A percentile compares a stretch with the other conserved stretches of the same genome.
Conservation (phyloP, 2,113 vertebrate genomes). For the Chinchilla lanigera region DNA sequence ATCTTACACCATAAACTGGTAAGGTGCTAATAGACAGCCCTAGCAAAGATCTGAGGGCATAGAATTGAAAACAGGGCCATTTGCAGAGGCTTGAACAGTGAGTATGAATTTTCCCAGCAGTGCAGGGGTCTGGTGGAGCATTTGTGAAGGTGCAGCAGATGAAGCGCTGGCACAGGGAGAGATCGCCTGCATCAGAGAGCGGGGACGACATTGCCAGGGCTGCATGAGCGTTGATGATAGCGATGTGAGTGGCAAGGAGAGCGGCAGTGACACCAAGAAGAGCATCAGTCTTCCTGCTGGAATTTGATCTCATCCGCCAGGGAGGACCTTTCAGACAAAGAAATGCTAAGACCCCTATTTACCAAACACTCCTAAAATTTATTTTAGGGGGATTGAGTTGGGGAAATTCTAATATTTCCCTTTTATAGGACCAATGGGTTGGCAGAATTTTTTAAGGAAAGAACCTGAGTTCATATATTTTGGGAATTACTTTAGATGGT, state of each 20-base stretch:
- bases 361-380: neutral
- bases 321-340: neutral
- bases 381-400: neutral
- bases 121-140: neutral
- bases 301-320: neutral
- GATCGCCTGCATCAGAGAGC: rapidly evolving
- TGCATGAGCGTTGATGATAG: neutral
- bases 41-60: neutral
- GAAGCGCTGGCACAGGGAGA: rapidly evolving
- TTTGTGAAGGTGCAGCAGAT: neutral
- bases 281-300: neutral
- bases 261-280: neutral
- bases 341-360: neutral
- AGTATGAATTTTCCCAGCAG: neutral
- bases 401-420: neutral
- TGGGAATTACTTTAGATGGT: too few relatives aligned
- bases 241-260: neutral
- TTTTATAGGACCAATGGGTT: neutral
- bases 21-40: neutral
- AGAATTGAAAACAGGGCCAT: neutral
- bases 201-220: rapidly evolving
- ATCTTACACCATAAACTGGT: neutral
- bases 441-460: neutral
- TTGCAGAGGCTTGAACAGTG: neutral
- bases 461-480: neutral